Evolutionary conservation across 2,888 invertebrate species (phyloP).

Genomic region (Cremastobaeus sp.): DNA sequence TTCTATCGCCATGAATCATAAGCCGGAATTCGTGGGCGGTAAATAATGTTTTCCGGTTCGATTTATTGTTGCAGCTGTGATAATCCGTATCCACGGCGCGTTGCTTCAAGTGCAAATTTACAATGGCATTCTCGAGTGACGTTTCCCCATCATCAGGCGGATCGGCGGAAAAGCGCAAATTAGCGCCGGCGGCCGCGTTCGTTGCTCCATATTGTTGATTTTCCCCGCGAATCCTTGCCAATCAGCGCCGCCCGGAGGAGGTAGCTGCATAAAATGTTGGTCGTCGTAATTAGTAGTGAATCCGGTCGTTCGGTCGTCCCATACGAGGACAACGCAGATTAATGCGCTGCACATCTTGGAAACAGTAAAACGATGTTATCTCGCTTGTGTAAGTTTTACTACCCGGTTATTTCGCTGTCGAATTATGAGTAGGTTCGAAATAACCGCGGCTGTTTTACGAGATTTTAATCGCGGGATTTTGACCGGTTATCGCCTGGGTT

Average conservation of each 20-base stretch:
- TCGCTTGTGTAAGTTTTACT: too few relatives aligned
- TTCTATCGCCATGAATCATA: slow-evolving; percentile 62
- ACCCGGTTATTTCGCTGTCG: too few relatives aligned
- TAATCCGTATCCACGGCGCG: slow-evolving; percentile 58
- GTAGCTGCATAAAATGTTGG: too few relatives aligned
- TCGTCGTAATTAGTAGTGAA: too few relatives aligned
- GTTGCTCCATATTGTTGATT: slow-evolving; percentile 26
- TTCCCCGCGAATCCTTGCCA: slow-evolving; percentile 17
- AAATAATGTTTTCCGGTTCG: slow-evolving; percentile 67
- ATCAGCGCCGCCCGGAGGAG: too few relatives aligned
- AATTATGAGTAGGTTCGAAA: too few relatives aligned
- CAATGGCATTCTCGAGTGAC: slow-evolving; percentile 53
- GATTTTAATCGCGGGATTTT: too few relatives aligned
- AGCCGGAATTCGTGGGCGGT: slow-evolving; percentile 70
- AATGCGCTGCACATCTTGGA: background rate
- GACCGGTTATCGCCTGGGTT: background rate
- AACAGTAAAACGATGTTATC: too few relatives aligned
- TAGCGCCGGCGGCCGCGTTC: slow-evolving; percentile 19
- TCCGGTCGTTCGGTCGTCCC: too few relatives aligned
- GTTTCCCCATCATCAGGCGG: slow-evolving; percentile 43
- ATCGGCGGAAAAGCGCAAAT: slow-evolving; percentile 35
- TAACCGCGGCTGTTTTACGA: too few relatives aligned
- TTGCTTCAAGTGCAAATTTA: slow-evolving; percentile 66
- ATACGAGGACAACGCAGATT: background rate
- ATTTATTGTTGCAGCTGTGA: slow-evolving; percentile 70